Conservation (phyloP, 1,140 invertebrate species). For the Drosophila nasuta region DNA sequence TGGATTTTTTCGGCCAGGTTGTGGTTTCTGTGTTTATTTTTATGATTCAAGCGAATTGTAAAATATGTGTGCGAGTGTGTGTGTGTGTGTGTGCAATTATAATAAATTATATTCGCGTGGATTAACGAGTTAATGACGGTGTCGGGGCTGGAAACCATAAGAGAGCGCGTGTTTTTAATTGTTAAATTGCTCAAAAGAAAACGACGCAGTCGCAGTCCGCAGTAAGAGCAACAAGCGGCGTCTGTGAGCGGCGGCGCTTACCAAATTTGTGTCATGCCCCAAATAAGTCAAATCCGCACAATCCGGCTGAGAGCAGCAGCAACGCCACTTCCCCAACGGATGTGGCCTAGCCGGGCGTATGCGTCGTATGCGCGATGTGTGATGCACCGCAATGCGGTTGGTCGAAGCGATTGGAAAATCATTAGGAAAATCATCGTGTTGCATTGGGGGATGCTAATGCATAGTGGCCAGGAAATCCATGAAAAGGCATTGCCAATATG, state of each 20-base stretch:
- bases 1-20: slow-evolving; percentile 23
- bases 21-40: slow-evolving; percentile 21
- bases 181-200: slow-evolving; percentile 79
- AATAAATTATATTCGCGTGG: slow-evolving; percentile 83
- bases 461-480: slow-evolving; percentile 71
- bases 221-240: slow-evolving; percentile 13
- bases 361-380: slow-evolving; percentile 37
- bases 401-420: slow-evolving; percentile 14
- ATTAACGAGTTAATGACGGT: slow-evolving; percentile 80
- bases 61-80: slow-evolving; percentile 46
- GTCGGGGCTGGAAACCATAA: slow-evolving; percentile 52
- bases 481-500: slow-evolving; percentile 55
- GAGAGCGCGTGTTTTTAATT: slow-evolving; percentile 81
- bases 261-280: slow-evolving; percentile 83
- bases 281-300: slow-evolving; percentile 76
- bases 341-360: slow-evolving; percentile 41
- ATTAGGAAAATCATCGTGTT: slow-evolving; percentile 27
- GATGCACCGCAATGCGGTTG: slow-evolving; percentile 36
- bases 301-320: slow-evolving; percentile 40
- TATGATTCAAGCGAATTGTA: slow-evolving; percentile 71
- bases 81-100: slow-evolving; percentile 68
- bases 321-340: slow-evolving; percentile 61
- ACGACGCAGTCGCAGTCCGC: slow-evolving; percentile 43
- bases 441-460: slow-evolving; percentile 51
- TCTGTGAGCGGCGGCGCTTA: slow-evolving; percentile 50